Evolutionary conservation across 2,113 vertebrate genomes (phyloP), one percentile per base, ranked within the genome.

Genomic region (Chlorodrepanis virens): DNA sequence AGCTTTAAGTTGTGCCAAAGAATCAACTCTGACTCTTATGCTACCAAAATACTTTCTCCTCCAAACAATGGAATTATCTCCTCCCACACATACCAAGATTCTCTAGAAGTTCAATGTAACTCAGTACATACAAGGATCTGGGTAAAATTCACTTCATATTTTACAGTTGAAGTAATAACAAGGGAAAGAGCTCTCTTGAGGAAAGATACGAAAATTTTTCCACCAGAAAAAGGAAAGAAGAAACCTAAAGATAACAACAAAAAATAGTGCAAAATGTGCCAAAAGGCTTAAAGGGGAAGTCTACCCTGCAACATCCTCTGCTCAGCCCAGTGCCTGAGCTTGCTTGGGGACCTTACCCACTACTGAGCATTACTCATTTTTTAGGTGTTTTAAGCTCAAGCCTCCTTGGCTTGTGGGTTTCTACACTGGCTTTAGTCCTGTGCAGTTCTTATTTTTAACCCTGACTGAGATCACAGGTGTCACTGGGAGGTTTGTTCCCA

Each of bases 51-150:
- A 97, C 77, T 93, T 86, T 93, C 65, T 89, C 39, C 49, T 92
- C 29, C 76, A 90, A 88, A 88, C 90, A 91, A 93, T 84, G 56
- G 90, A 90, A 96, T 93, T 96, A 87, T 91, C 39, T 93, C 90
- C 92, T 93, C 92, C 94, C 70, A 95, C 92, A 64, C 81, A 91
- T 79, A 89, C 70, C 67, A 82, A 89, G 57, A 85, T 75, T n/a
- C 49, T 89, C 84, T 94, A 69, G 27, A 87, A 93, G 78, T 91
- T 89, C 65, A 91, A 2, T 71, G 84, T 68, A 93, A 84, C 49
- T 63, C 13, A 6, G 82, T 49, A 42, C 67, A 69, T 77, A 45
- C 23, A 57, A 57, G 35, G 40, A 91, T 64, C 65, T 76, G 44
- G 57, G 74, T 22, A 60, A 75, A 56, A 87, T 87, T 96, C 67